Conservation (phyloP, 2,113 vertebrate genomes). For the Eclectus roratus region DNA sequence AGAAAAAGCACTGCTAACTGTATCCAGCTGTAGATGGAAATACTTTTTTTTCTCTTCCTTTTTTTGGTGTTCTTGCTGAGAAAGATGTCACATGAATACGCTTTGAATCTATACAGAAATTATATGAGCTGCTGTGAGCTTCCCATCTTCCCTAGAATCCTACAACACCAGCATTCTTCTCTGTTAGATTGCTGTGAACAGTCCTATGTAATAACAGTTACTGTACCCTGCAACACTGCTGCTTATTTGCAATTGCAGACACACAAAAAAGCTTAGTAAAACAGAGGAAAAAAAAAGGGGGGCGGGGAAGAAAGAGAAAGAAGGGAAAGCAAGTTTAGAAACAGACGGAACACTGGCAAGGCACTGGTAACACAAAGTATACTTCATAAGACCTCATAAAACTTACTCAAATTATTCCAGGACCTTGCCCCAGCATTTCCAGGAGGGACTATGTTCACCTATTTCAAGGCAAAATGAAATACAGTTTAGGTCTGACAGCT, state of each 20-base stretch:
- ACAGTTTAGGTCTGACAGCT: neutral
- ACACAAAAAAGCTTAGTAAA: neutral
- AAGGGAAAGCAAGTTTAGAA: neutral
- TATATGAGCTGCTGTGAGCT: neutral
- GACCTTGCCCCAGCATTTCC: neutral
- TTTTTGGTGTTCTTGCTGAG: neutral
- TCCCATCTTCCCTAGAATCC: neutral
- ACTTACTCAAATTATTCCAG: neutral
- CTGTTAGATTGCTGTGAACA: neutral
- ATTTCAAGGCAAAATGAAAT: neutral
- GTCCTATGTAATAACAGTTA: accelerated
- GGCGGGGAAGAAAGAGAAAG: neutral
- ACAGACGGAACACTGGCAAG: neutral
- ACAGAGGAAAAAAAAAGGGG: neutral
- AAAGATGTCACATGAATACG: neutral
- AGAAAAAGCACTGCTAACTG: neutral
- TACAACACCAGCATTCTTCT: neutral
- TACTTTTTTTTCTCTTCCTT: neutral
- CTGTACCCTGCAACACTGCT: neutral
- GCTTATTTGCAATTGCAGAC: neutral
- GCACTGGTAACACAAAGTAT: neutral
- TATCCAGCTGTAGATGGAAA: neutral
- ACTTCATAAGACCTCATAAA: neutral
- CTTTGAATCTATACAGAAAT: neutral
- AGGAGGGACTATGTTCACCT: neutral